A percentile compares a stretch with the other conserved stretches of the same genome.
Evolutionary conservation across 2,113 vertebrate species (phyloP).

Genomic region (Toxotes chatareus): DNA sequence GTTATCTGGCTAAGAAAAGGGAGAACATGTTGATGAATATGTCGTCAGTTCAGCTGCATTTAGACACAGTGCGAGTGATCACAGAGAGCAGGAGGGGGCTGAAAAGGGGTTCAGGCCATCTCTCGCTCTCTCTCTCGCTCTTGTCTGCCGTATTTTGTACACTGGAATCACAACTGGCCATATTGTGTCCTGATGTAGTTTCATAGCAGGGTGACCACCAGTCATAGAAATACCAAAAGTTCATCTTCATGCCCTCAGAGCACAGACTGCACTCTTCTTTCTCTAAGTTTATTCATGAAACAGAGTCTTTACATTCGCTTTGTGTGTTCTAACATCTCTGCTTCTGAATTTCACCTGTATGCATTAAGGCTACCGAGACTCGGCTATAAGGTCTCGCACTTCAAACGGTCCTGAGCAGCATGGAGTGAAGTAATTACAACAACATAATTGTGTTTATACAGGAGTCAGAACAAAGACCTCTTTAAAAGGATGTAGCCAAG

Average conservation of each 20-base stretch:
- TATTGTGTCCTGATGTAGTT: not conserved
- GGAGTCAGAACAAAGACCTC: conserved; percentile 68
- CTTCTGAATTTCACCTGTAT: conserved; percentile 32
- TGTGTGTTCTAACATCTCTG: not conserved
- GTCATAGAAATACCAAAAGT: not conserved
- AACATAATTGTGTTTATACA: conserved; percentile 62
- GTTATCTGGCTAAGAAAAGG: not conserved
- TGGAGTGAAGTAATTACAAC: conserved; percentile 64
- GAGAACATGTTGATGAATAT: too few relatives aligned
- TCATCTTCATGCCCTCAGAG: not conserved
- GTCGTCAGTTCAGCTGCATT: too few relatives aligned
- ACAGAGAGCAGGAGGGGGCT: too few relatives aligned
- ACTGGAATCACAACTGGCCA: not conserved
- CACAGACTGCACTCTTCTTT: not conserved
- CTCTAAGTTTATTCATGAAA: not conserved
- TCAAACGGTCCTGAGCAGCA: conserved; percentile 59
- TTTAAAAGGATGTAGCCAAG: conserved; percentile 34
- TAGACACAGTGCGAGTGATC: too few relatives aligned
- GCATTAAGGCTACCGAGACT: conserved; percentile 1
- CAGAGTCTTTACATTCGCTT: not conserved
- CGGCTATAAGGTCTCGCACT: conserved; percentile 4
- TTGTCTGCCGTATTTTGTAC: not conserved
- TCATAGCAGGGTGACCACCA: not conserved
- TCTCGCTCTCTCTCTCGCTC: not conserved
- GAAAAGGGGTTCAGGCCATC: too few relatives aligned